These are phyloP conservation scores for Ectemnius cavifrons DNA, from an alignment of 2,888 invertebrate genomes.

Conservation along the genomic window DNA sequence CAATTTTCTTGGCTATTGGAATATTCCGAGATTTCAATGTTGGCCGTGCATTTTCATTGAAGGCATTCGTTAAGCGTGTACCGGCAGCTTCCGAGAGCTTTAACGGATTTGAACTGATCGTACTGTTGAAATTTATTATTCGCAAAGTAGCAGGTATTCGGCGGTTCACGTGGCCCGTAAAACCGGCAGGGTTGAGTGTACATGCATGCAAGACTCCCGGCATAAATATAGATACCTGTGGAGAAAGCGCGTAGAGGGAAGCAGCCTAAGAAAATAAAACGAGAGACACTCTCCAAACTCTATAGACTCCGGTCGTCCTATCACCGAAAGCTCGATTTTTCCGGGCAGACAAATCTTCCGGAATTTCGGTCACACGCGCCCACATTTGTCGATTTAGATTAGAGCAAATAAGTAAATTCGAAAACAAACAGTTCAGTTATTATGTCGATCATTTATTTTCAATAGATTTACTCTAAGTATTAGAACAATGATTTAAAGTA, in stretches of 20 bases:
- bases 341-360: neutral
- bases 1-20: neutral
- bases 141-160: slow-evolving; percentile 48
- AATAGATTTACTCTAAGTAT: too few relatives aligned
- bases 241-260: slow-evolving; percentile 41
- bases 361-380: slow-evolving; percentile 32
- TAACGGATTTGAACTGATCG: slow-evolving; percentile 7
- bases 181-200: slow-evolving; percentile 31
- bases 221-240: slow-evolving; percentile 54
- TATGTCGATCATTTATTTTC: too few relatives aligned
- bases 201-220: slow-evolving; percentile 41
- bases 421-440: slow-evolving; percentile 16
- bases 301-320: neutral
- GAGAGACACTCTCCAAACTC: slow-evolving; percentile 14
- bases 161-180: slow-evolving; percentile 44
- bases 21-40: neutral
- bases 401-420: slow-evolving; percentile 47
- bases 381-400: slow-evolving; percentile 1
- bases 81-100: neutral
- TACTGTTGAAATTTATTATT: slow-evolving; percentile 39
- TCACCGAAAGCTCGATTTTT: slow-evolving; percentile 26
- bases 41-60: neutral
- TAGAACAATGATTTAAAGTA: too few relatives aligned
- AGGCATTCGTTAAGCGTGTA: neutral
- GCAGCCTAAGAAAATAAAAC: slow-evolving; percentile 44